phyloP scores from a whole-genome alignment of 2,888 invertebrate genomes.

The Noctua janthina region DNA sequence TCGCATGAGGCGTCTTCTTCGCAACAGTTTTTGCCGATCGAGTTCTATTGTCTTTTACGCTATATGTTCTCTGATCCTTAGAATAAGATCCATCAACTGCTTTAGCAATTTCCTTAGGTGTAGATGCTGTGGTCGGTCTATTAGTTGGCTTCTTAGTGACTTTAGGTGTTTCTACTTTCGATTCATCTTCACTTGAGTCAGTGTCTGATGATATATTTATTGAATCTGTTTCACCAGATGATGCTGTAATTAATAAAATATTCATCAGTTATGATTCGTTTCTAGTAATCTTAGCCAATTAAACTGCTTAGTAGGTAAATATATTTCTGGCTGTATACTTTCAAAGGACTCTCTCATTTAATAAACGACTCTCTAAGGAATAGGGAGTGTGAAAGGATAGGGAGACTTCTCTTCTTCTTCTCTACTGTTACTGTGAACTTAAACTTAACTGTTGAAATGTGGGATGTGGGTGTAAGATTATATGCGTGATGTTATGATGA shows the following conservation, averaged over 20 bases:
- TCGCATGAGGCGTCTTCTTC: conserved; percentile 10
- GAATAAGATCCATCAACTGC: background rate
- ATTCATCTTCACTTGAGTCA: conserved; percentile 69
- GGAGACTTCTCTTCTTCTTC: background rate
- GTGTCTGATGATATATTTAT: conserved; percentile 73
- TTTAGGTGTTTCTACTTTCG: conserved; percentile 50
- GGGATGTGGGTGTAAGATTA: background rate
- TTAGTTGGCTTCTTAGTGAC: conserved; percentile 44
- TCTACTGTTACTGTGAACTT: background rate
- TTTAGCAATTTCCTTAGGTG: conserved; percentile 20
- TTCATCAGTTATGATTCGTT: background rate
- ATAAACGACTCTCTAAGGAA: background rate
- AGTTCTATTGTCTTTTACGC: conserved; percentile 31
- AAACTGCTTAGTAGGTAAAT: too few relatives aligned
- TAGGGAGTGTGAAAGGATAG: background rate
- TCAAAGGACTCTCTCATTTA: background rate
- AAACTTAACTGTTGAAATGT: background rate
- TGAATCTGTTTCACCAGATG: conserved; percentile 79
- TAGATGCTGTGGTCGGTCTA: conserved; percentile 63
- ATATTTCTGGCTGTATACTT: background rate
- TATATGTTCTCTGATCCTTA: conserved; percentile 17
- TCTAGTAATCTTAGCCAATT: background rate
- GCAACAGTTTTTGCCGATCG: conserved; percentile 4
- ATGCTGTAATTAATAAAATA: conserved; percentile 69
- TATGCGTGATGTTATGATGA: background rate